phyloP scores from a whole-genome alignment of 2,888 invertebrate species.

The Stenichneumon culpator region DNA sequence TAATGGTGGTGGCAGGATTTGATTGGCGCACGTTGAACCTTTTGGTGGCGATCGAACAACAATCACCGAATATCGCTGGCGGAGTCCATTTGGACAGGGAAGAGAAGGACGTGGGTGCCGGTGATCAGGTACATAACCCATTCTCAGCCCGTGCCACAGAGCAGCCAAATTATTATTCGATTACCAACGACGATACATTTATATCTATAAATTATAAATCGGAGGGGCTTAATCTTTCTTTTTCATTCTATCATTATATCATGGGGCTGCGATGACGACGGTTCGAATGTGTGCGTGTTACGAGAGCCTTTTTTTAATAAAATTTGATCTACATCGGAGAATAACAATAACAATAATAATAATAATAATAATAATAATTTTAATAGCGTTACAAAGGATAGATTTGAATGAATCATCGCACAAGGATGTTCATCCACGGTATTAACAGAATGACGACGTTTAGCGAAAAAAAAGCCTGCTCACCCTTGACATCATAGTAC shows the following conservation, averaged over 20 bases:
- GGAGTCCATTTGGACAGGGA: slow-evolving; percentile 96
- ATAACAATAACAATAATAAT: not conserved
- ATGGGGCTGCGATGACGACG: slow-evolving; percentile 27
- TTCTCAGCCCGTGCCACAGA: slow-evolving; percentile 84
- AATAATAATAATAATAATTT: slow-evolving; percentile 1
- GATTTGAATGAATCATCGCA: slow-evolving; percentile 56
- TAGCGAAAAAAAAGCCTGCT: slow-evolving; percentile 21
- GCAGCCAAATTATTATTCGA: slow-evolving; percentile 78
- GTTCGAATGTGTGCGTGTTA: slow-evolving; percentile 44
- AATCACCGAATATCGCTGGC: slow-evolving; percentile 97
- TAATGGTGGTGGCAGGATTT: slow-evolving; percentile 91
- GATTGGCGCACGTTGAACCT: slow-evolving; percentile 99
- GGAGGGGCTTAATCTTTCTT: slow-evolving; percentile 25
- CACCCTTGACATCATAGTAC: slow-evolving; percentile 30
- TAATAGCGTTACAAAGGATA: slow-evolving; percentile 26
- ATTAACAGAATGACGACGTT: slow-evolving; percentile 44
- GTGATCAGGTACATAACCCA: slow-evolving; percentile 95
- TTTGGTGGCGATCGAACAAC: slow-evolving; percentile 98
- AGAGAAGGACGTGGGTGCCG: slow-evolving; percentile 97
- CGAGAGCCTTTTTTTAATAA: not conserved
- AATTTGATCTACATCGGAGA: not conserved
- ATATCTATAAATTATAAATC: slow-evolving; percentile 36
- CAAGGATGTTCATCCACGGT: slow-evolving; percentile 16
- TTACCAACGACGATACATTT: slow-evolving; percentile 36
- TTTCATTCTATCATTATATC: slow-evolving; percentile 11